Conservation (phyloP, 2,797 vertebrate genomes). For the Loriculus beryllinus region DNA sequence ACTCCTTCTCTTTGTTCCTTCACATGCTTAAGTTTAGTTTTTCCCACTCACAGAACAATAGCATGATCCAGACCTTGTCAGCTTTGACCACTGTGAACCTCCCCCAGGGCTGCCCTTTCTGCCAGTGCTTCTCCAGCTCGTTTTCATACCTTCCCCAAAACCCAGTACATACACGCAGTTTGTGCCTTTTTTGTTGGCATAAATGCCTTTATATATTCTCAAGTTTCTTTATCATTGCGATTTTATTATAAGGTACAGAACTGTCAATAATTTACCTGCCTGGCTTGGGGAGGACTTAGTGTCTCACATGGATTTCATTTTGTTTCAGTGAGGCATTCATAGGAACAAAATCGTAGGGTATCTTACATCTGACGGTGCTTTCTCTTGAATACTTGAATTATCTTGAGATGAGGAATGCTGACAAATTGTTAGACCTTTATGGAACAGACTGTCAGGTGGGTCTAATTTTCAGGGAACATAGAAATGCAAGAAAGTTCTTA, state of each 20-base stretch:
- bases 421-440: background rate
- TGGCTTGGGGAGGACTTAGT: background rate
- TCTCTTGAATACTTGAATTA: background rate
- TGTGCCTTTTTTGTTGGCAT: background rate
- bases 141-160: background rate
- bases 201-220: background rate
- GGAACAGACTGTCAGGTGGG: background rate
- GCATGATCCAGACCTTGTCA: background rate
- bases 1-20: background rate
- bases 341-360: background rate
- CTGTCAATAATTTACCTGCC: background rate
- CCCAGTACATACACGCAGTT: background rate
- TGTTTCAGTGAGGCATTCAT: background rate
- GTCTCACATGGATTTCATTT: background rate
- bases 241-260: background rate
- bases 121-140: background rate
- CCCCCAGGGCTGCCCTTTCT: background rate
- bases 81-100: background rate
- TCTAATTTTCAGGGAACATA: background rate
- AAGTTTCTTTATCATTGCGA: background rate
- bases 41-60: background rate
- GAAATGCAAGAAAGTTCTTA: background rate
- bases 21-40: background rate
- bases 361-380: background rate
- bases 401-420: background rate